Base-by-base conservation (phyloP, 2,888 invertebrate species). In the Agrotis puta region DNA sequence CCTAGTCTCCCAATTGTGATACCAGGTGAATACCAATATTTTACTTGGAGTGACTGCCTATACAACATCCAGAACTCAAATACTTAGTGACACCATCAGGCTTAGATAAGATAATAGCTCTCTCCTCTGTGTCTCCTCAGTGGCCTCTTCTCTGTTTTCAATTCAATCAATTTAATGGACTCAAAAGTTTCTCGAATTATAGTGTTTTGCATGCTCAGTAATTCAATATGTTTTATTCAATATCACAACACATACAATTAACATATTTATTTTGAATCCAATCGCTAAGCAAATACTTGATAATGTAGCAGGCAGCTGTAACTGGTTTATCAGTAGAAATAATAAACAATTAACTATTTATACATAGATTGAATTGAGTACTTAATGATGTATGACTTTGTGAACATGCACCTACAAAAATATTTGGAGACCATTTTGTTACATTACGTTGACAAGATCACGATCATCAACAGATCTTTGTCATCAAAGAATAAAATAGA, bases 241-340 rank as follows among this genome's bases (percentile, higher is more conserved):
- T 54, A 54, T 73, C 14, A 73, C 61, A 56, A 50, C 14, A 43
- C n/a, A 48, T 22, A 62, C 45, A 62, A 56, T 56, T 62, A 27
- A 22, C 56, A 63, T 45, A 61, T 4, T 33, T 33, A 33, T 6
- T 33, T n/a, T 63, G 16, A 20, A 57, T 50, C 16, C 18, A 64
- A 64, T 74, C 14, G 22, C 48, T 57, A 51, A 47, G 24, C 33
- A 64, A 74, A 74, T 33, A 57, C 33, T 51, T 33, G 24, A 57
- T 56, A 74, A 45, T 72, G 22, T 24, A 20, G 6, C 22, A 56
- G 16, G 13, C 43, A 50, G n/a, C 24, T 56, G 1, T 24, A 33
- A 39, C 59, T 39, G 16, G 54, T 58, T 71, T 72, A 70, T 56
- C 70, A 43, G 56, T 43, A 14, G 27, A 45, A 20, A 27, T 56